These are phyloP conservation scores for Epiperipatus broadwayi DNA, from an alignment of 2,888 invertebrate species.

Conservation along the genomic window DNA sequence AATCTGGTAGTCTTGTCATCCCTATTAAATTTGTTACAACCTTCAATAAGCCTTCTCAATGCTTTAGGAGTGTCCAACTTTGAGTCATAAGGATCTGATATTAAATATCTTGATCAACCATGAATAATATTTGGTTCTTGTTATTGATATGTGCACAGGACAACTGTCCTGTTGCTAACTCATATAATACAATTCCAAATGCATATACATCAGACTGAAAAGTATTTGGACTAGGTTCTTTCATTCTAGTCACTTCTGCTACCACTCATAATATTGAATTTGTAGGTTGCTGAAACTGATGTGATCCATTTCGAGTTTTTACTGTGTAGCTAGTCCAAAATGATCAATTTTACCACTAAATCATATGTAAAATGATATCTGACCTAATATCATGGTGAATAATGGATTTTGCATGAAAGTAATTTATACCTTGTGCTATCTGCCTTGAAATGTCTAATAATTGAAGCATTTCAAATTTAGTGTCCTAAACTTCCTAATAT, in stretches of 20 bases:
- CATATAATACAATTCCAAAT: conserved; percentile 91
- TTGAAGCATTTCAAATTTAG: conserved; percentile 71
- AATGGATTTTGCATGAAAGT: conserved; percentile 94
- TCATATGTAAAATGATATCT: conserved; percentile 90
- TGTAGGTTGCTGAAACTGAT: conserved; percentile 87
- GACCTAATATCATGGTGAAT: conserved; percentile 96
- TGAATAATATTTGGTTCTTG: conserved; percentile 80
- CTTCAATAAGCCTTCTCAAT: conserved; percentile 61
- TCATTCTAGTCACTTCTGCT: conserved; percentile 96
- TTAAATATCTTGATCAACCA: conserved; percentile 85
- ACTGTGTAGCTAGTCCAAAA: no score
- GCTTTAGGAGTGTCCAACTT: conserved; percentile 79
- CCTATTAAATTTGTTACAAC: conserved; percentile 70
- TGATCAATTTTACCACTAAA: no score
- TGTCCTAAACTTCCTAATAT: conserved; percentile 88
- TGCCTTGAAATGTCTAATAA: conserved; percentile 89
- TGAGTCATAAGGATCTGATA: conserved; percentile 61
- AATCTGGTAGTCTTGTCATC: conserved; percentile 68
- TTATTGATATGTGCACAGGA: conserved; percentile 81
- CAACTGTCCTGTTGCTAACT: conserved; percentile 71
- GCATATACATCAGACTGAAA: conserved; percentile 99
- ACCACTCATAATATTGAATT: no score
- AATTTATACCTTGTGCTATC: conserved; percentile 94
- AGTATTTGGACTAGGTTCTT: conserved; percentile 85
- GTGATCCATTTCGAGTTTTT: conserved; percentile 76